Evolutionary conservation across 2,888 invertebrate genomes (phyloP), one percentile per base, ranked within the genome.

Genomic region (Anaspis maculata): DNA sequence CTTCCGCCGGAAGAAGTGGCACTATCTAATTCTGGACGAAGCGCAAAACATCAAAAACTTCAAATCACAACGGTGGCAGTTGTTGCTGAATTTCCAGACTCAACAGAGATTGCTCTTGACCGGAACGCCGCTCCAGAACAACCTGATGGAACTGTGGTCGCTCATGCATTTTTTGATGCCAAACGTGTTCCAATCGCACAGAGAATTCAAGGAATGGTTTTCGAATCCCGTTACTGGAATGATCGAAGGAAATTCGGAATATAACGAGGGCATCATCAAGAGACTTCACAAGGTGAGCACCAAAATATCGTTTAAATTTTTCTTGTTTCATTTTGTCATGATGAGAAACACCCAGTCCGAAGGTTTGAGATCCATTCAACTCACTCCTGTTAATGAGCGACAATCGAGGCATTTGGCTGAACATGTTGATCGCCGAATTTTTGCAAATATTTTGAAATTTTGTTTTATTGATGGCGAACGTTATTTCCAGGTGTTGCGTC

Each of bases 41-140:
- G 97, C 97, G 21, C 98, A 98, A 64, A 97, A 98, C 62, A 98
- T 98, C 41, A 99, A 98, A 69, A 98, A 98, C 69, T 98, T 97
- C 64, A 97, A 97, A 65, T 95, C 95, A 12, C 97, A 97, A 63
- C 74, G 98, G 42, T 98, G 98, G 98, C 97, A 97, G 68, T 75
- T 94, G 57, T 68, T 98, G 46, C 71, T 98, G 34, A 96, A 94
- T 66, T 92, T 96, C 64, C 86, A 91, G 59, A 89, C 91, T 1
- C 85, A 91, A 62, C 78, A 86, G 85, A 84, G 63, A 69, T 71
- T 96, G 42, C 70, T 96, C 41, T 69, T 96, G 51, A 96, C 95
- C 36, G 95, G 92, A 51, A 96, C 95, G 38, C 95, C 95, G 37
- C 73, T 96, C 44, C 95, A 96, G 69, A 96, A 96, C 67, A 90